A percentile compares a stretch with the other conserved stretches of the same genome.
These are phyloP conservation scores for Schlechtendalia chinensis DNA, from an alignment of 1,140 invertebrate genomes.

Conservation along the genomic window DNA sequence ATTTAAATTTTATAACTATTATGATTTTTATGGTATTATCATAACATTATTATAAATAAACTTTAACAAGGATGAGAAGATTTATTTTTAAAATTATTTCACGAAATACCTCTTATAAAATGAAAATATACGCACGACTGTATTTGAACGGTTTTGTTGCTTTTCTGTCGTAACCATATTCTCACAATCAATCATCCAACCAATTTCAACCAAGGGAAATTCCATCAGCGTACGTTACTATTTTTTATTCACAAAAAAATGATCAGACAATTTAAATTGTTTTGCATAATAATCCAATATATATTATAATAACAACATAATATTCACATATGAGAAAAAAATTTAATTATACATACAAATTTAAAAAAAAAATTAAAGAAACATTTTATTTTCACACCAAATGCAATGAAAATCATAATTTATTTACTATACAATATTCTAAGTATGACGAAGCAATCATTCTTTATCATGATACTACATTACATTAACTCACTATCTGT, in stretches of 20 bases:
- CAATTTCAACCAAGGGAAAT: slow-evolving; percentile 18
- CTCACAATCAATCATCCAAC: slow-evolving; percentile 23
- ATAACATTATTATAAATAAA: not conserved
- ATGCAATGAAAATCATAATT: too few relatives aligned
- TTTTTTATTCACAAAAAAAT: slow-evolving; percentile 20
- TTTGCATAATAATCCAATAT: not conserved
- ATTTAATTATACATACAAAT: slow-evolving; percentile 1
- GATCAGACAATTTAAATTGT: slow-evolving; percentile 24
- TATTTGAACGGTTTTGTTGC: slow-evolving; percentile 10
- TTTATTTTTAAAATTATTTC: slow-evolving; percentile 9
- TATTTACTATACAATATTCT: too few relatives aligned
- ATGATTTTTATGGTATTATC: not conserved
- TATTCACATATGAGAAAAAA: slow-evolving; percentile 19
- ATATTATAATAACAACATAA: not conserved
- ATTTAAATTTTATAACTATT: not conserved
- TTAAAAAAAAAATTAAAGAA: too few relatives aligned
- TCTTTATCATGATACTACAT: too few relatives aligned
- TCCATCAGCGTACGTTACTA: not conserved
- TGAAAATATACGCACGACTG: slow-evolving; percentile 14
- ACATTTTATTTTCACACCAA: too few relatives aligned
- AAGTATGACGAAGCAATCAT: too few relatives aligned
- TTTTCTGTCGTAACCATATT: slow-evolving; percentile 24
- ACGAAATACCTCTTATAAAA: slow-evolving; percentile 1
- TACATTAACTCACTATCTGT: too few relatives aligned
- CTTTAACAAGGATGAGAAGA: not conserved